Conservation (phyloP, 2,797 vertebrate genomes). For the Ptychadena robeensis region DNA sequence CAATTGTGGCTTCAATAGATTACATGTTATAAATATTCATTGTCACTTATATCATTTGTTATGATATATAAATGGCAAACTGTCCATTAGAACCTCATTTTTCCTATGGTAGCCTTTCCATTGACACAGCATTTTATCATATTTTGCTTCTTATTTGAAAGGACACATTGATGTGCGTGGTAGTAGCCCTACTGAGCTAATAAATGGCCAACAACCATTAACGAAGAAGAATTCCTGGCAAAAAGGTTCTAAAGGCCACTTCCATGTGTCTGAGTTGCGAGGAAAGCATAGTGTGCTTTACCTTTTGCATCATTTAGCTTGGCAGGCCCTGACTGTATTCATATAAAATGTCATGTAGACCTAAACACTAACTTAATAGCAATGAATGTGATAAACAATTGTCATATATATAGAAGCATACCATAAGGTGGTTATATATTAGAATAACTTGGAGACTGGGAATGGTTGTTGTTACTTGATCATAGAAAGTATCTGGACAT, state of each 20-base stretch:
- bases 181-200: not conserved
- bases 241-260: not conserved
- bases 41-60: conserved; percentile 32
- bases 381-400: too few relatives aligned
- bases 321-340: not conserved
- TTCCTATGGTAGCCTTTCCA: not conserved
- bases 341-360: not conserved
- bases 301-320: not conserved
- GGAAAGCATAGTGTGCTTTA: not conserved
- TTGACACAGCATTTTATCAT: conserved; percentile 28
- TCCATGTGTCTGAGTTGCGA: not conserved
- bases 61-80: conserved; percentile 35
- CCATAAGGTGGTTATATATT: too few relatives aligned
- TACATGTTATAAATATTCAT: conserved; percentile 33
- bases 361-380: not conserved
- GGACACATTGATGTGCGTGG: conserved; percentile 12
- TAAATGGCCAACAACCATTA: not conserved
- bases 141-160: not conserved
- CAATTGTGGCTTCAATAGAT: conserved; percentile 28
- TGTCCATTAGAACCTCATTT: not conserved
- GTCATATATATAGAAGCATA: not conserved
- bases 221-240: not conserved
- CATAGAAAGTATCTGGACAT: too few relatives aligned
- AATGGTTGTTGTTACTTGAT: too few relatives aligned
- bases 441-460: too few relatives aligned